phyloP scores from a whole-genome alignment of 2,888 invertebrate genomes.

The Mesorhabditis spiculigera region DNA sequence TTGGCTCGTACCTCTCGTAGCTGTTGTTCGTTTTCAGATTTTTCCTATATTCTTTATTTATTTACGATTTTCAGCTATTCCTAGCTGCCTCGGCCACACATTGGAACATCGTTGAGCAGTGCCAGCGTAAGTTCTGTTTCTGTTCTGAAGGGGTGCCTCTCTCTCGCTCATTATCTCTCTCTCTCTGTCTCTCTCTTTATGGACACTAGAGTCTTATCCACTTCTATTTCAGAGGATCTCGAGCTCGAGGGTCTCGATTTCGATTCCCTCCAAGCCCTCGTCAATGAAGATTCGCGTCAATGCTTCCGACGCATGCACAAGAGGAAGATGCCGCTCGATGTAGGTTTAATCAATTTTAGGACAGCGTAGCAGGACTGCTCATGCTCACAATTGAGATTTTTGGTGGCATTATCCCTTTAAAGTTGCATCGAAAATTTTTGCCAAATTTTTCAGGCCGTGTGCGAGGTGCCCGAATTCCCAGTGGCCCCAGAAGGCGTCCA shows the following conservation, averaged over 20 bases:
- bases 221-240: constrained; percentile 23
- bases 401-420: not conserved
- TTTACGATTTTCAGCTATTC: not conserved
- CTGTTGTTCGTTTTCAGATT: constrained; percentile 28
- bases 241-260: constrained; percentile 36
- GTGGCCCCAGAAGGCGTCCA: not conserved
- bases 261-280: constrained; percentile 37
- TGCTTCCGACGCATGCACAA: constrained; percentile 25
- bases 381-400: too few species aligned
- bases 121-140: not conserved
- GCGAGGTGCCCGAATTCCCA: constrained; percentile 1
- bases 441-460: not conserved
- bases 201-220: not conserved
- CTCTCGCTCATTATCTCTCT: not conserved
- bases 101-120: not conserved
- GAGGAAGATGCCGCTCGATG: not conserved
- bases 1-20: too few species aligned
- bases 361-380: too few species aligned
- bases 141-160: too few species aligned
- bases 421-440: not conserved
- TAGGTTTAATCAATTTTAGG: not conserved
- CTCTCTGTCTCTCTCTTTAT: too few species aligned
- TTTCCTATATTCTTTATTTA: not conserved
- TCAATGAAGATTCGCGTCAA: constrained; percentile 36
- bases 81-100: not conserved